Percentiles rank a stretch among this genome's conserved stretches.
These are phyloP conservation scores for Chaitophorus viminalis DNA, from an alignment of 2,888 invertebrate genomes.

Conservation along the genomic window DNA sequence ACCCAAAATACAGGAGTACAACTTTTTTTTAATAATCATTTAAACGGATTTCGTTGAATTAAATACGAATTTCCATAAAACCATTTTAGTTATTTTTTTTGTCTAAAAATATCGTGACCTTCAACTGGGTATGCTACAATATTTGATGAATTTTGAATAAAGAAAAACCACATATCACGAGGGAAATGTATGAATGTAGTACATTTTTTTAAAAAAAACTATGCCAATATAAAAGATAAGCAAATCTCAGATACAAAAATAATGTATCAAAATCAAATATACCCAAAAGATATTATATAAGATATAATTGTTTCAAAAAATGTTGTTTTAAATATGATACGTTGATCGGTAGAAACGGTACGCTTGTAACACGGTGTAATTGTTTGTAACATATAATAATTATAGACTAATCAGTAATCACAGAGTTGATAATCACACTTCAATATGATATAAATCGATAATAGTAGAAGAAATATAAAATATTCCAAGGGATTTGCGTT, in stretches of 20 bases:
- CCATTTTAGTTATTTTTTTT: no score
- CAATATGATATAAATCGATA: not conserved
- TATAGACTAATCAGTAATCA: not conserved
- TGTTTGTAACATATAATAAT: no score
- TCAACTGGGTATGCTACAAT: no score
- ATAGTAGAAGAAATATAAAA: not conserved
- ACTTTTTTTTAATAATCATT: no score
- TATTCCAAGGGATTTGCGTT: not conserved
- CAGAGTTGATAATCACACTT: not conserved
- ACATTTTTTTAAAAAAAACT: no score
- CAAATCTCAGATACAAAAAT: not conserved
- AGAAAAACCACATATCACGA: not conserved
- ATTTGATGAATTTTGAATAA: not conserved
- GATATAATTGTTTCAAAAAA: not conserved
- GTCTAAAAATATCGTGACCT: no score
- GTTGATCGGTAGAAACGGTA: not conserved
- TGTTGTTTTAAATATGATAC: not conserved
- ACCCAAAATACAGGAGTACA: no score
- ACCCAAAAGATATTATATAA: not conserved
- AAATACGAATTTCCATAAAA: no score
- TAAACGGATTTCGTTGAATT: no score
- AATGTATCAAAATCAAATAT: not conserved
- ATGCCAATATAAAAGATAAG: not conserved
- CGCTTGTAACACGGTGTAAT: not conserved
- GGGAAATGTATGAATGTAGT: not conserved